phyloP scores from a whole-genome alignment of 2,113 vertebrate species.

The Scortum barcoo region DNA sequence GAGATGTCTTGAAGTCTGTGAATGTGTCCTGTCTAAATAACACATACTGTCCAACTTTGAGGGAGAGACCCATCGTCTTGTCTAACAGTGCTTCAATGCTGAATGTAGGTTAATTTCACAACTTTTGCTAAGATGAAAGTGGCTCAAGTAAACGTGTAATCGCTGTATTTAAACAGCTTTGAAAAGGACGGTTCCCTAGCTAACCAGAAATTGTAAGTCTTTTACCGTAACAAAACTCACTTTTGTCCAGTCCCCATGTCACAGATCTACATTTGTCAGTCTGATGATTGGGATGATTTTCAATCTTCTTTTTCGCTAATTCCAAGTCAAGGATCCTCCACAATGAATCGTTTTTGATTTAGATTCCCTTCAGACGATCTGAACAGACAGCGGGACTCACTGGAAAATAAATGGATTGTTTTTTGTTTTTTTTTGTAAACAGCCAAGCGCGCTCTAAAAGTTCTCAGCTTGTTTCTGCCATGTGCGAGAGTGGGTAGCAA shows the following conservation, averaged over 20 bases:
- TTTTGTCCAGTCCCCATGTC: slow-evolving; percentile 30
- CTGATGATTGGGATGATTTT: slow-evolving; percentile 21
- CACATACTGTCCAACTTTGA: slow-evolving; percentile 24
- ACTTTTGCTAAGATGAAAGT: slow-evolving; percentile 41
- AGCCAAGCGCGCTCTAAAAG: slow-evolving; percentile 24
- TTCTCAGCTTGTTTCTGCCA: slow-evolving; percentile 44
- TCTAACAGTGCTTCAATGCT: slow-evolving; percentile 49
- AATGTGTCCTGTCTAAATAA: slow-evolving; percentile 63
- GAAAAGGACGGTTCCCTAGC: slow-evolving; percentile 1
- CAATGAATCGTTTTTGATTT: slow-evolving; percentile 26
- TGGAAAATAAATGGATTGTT: slow-evolving; percentile 54
- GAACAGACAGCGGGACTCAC: slow-evolving; percentile 24
- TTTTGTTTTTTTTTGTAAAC: too few relatives aligned
- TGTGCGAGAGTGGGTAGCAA: slow-evolving; percentile 35
- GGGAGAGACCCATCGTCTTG: slow-evolving; percentile 20
- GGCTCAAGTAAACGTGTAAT: slow-evolving; percentile 25
- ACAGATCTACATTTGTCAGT: slow-evolving; percentile 41
- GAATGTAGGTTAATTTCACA: slow-evolving; percentile 65
- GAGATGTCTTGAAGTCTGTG: slow-evolving; percentile 65
- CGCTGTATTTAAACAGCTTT: slow-evolving; percentile 45
- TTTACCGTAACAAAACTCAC: slow-evolving; percentile 32
- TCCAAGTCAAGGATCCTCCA: slow-evolving; percentile 1
- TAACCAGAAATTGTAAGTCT: slow-evolving; percentile 44
- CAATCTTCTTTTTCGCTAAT: slow-evolving; percentile 25
- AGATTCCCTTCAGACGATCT: slow-evolving; percentile 21